Base-by-base conservation (phyloP, 2,888 invertebrate species). In the Andrena hattorfiana region DNA sequence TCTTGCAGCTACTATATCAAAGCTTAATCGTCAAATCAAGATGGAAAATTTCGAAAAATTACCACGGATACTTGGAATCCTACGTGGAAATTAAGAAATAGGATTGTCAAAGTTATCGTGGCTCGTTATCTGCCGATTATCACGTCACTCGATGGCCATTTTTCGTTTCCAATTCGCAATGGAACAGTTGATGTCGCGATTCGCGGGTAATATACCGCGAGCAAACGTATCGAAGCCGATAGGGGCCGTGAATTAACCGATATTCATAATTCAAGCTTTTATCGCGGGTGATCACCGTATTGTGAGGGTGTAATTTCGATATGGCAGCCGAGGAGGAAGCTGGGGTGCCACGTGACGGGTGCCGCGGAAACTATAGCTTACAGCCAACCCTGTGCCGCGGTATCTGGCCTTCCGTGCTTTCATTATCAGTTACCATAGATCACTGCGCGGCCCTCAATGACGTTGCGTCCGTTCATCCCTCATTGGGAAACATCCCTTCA, bases 371-470 rank as follows among this genome's bases (percentile, higher is more conserved):
- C 91, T 90, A 91, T 92, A 90, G 92, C 89, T 91, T 89, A 90
- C 82, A 0, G 81, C 86, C 81, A 72, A 68, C 73, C 87, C 84
- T 80, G 82, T 85, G 85, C 68, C 87, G 78, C 81, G 86, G 84
- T 91, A 92, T 90, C 90, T 90, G 90, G 86, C 88, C 90, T 90
- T 84, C 90, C 89, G 91, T 86, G 90, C 92, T 93, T 93, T 93
- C 93, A 93, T 94, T 93, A 93, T 94, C 94, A 92, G 91, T 87
- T 88, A 81, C 90, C 92, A 93, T 94, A 92, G 90, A 94, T 94
- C 94, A 94, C 86, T 74, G 81, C 77, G 86, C 87, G 89, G 89
- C 87, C 73, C 83, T 86, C 89, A 80, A 86, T 91, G 92, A 92
- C 93, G 91, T 90, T 91, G 92, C 90, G 90, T 93, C 93, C 93